Conservation (phyloP, 2,797 vertebrate species). For the Sardinella longiceps region DNA sequence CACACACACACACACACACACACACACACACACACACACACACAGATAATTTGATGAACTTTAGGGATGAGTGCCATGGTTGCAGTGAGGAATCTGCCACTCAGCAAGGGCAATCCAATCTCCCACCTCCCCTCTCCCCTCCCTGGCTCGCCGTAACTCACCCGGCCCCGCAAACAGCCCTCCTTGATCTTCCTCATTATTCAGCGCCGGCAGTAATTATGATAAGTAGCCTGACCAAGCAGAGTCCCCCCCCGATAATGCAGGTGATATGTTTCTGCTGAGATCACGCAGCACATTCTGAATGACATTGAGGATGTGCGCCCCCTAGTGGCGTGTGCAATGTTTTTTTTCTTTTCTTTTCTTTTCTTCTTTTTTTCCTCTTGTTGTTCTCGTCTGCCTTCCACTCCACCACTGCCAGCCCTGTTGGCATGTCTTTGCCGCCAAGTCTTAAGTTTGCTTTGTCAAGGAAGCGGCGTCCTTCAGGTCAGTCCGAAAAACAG, state of each 20-base stretch:
- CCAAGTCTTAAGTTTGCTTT: conserved; percentile 28
- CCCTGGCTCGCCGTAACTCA: neutral
- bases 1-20: neutral
- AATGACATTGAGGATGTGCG: conserved; percentile 36
- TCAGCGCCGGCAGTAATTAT: neutral
- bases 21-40: neutral
- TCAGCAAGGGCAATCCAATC: conserved; percentile 23
- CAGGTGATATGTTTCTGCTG: conserved; percentile 13
- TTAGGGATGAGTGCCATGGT: conserved; percentile 15
- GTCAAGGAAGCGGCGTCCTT: conserved; percentile 25
- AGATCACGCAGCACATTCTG: neutral
- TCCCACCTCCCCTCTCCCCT: neutral
- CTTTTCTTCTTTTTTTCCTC: too few species aligned
- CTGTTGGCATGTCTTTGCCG: conserved; percentile 23
- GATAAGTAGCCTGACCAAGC: neutral
- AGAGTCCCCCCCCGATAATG: neutral
- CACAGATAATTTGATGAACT: conserved; percentile 9
- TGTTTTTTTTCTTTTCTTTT: too few species aligned
- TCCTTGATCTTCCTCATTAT: neutral
- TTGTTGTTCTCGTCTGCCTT: neutral
- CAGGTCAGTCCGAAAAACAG: neutral
- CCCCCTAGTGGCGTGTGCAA: conserved; percentile 44
- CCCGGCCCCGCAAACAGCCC: neutral
- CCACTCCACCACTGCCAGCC: neutral
- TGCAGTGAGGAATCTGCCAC: neutral